Base-by-base conservation (phyloP, 2,888 invertebrate species). In the Agonopterix subpropinquella region DNA sequence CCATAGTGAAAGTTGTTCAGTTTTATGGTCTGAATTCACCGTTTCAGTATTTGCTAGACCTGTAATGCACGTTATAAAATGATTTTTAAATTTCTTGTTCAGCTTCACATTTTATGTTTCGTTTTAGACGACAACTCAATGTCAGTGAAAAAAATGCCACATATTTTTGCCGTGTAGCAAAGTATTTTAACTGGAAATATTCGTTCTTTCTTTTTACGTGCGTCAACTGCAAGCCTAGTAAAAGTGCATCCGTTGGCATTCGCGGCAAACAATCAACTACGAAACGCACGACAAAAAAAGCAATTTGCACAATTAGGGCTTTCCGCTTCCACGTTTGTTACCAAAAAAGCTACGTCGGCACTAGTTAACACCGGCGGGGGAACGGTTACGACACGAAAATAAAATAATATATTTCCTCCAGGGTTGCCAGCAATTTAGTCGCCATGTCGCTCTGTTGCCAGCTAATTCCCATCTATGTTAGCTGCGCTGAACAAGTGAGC, bases 401-500 rank as follows among this genome's bases (percentile, higher is more conserved):
- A 77, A 75, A 79, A 71, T 52, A 47, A 49, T 73, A 70, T 71
- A 65, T 72, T 67, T 59, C 57, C 56, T 49, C 58, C 58, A 61
- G 60, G 65, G 66, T 68, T 67, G 63, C 57, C 58, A 65, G 73
- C 73, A 82, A 80, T 81, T 80, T 73, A 64, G 70, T 60, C 59
- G 55, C 52, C 80, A 65, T 80, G 83, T 76, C 71, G 68, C 55
- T 56, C 57, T 62, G 62, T 58, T 59, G 50, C 49, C 62, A 53
- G 73, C 71, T 74, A 80, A 77, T 84, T 77, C 65, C 61, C 55
- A 61, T 55, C 65, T 59, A 61, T 70, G 73, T 76, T 63, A 61
- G 56, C 59, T 61, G 62, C 58, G 56, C 55, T 62, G 71, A 75
- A 85, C 86, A 87, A 82, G 84, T 72, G 62, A 57, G 53, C 67